Conservation (phyloP, 2,888 invertebrate genomes). For the Nesidiocoris tenuis region DNA sequence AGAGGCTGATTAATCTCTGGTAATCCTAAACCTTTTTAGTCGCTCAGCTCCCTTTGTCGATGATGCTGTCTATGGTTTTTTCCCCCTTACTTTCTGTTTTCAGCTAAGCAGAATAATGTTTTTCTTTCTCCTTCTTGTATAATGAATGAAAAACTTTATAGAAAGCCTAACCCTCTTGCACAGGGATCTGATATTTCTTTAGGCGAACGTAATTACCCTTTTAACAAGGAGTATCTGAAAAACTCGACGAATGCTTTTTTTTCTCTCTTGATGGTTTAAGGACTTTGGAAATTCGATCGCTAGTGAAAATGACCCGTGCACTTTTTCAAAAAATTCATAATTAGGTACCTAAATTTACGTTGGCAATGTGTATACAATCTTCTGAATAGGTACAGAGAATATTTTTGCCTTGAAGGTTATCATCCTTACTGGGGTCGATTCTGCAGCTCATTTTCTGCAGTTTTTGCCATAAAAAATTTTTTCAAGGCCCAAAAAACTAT, state of each 20-base stretch:
- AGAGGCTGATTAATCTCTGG: constrained; percentile 35
- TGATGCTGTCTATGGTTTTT: background rate
- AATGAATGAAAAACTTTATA: background rate
- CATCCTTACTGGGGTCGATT: too few relatives aligned
- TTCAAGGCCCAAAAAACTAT: too few relatives aligned
- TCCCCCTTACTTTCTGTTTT: background rate
- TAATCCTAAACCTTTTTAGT: constrained; percentile 36
- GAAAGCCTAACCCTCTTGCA: background rate
- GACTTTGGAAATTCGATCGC: too few relatives aligned
- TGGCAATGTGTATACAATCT: too few relatives aligned
- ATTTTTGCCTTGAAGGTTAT: too few relatives aligned
- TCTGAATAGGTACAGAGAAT: too few relatives aligned
- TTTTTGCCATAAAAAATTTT: too few relatives aligned
- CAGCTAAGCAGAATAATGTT: background rate
- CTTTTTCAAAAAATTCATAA: too few relatives aligned
- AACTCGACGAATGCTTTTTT: background rate
- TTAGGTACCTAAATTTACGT: too few relatives aligned
- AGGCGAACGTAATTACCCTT: background rate
- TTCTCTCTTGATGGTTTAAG: background rate
- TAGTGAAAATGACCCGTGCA: too few relatives aligned
- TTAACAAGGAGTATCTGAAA: background rate
- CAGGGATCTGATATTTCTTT: background rate
- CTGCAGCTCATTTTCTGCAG: too few relatives aligned
- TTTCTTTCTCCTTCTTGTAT: background rate
- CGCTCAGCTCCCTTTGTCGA: constrained; percentile 18